These are phyloP conservation scores for Corythornis cristatus DNA, from an alignment of 2,113 vertebrate species.

Conservation along the genomic window DNA sequence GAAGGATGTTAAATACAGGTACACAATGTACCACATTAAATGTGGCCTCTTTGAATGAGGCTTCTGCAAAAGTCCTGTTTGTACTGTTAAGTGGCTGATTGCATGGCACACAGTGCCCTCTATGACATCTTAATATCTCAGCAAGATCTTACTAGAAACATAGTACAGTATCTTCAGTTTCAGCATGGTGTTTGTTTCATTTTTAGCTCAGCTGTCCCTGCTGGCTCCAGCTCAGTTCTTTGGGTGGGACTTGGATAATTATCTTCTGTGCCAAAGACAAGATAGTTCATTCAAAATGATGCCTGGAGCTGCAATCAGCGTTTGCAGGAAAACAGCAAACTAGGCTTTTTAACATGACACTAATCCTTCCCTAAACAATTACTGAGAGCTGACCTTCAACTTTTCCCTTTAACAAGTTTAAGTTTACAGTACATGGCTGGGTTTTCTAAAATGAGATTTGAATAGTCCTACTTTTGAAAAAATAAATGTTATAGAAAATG, in stretches of 20 bases:
- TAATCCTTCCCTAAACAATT: constrained; percentile 13
- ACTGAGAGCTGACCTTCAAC: constrained; percentile 19
- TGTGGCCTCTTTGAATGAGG: not conserved
- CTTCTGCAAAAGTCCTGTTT: not conserved
- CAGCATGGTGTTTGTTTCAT: not conserved
- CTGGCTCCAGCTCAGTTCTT: constrained; percentile 29
- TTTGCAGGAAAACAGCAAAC: constrained; percentile 38
- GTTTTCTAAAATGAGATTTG: constrained; percentile 33
- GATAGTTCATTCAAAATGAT: constrained; percentile 38
- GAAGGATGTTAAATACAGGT: not conserved
- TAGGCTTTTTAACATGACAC: constrained; percentile 6
- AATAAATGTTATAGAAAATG: not conserved
- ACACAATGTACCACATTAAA: not conserved
- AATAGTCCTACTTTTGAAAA: not conserved
- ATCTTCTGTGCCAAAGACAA: constrained; percentile 33
- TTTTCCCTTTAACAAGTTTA: constrained; percentile 5
- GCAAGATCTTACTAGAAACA: not conserved
- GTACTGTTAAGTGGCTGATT: not conserved
- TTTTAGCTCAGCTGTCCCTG: constrained; percentile 36
- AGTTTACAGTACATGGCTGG: not conserved
- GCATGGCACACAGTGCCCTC: not conserved
- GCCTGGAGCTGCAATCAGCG: not conserved
- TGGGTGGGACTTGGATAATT: constrained; percentile 38
- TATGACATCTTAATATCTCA: not conserved
- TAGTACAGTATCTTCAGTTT: not conserved